Evolutionary conservation across 2,888 invertebrate genomes (phyloP), one percentile per base, ranked within the genome.

Genomic region (Rosalia funebris): DNA sequence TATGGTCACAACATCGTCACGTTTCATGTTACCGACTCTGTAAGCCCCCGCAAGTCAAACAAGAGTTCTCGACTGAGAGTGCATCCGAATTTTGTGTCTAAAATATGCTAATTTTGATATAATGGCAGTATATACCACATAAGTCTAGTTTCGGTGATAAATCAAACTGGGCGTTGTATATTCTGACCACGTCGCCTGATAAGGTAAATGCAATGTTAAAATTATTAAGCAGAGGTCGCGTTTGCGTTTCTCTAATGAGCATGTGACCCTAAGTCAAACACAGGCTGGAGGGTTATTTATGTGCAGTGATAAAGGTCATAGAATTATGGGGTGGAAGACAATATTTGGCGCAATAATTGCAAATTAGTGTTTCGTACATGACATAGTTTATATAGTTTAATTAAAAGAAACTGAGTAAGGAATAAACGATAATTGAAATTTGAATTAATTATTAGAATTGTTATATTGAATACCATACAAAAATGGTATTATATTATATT

Each of bases 21-120:
- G 68, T 62, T 54, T 61, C 61, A 65, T 69, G 65, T 69, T 68
- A 65, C 69, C 63, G 61, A 61, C 66, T 68, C 63, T 58, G 66
- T 66, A 63, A 66, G 58, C 63, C 53, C 37, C 42, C 54, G 4
- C 54, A 65, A 65, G 42, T 63, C 60, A 65, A 68, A 66, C 68
- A 65, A 57, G 60, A 68, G 46, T 54, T 36, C n/a, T n/a, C 34
- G 17, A 57, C 41, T 47, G 44, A 32, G 41, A 17, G 15, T 52
- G 57, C 48, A 46, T 47, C 44, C 39, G 57, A 56, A 60, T 63
- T 60, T 63, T 63, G 57, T 63, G 47, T 41, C 53, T 48, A 34
- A 54, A 59, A 63, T 61, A 68, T 68, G 66, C 59, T 57, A 68
- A 68, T 68, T 50, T 15, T 39, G 50, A 50, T 50, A n/a, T n/a